Evolutionary conservation across 2,113 vertebrate genomes (phyloP), one percentile per base, ranked within the genome.

Genomic region (Sebastes fasciatus): DNA sequence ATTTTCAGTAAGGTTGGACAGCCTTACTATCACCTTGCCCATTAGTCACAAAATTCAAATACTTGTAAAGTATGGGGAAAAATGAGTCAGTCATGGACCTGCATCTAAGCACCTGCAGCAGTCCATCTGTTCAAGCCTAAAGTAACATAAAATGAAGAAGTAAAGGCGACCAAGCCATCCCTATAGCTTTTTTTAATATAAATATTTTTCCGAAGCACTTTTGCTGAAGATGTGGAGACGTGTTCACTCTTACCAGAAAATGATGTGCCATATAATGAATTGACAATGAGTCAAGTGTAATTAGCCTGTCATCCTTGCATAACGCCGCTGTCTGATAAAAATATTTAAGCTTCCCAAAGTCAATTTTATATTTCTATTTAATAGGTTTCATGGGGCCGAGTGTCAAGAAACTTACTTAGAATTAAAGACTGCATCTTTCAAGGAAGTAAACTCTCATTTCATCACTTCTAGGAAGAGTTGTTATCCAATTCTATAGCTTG

Each of bases 201-300:
- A 5, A 17, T 8, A 12, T 74, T 45, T 67, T 67, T 60, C 72
- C n/a, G 42, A 75, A 65, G 9, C 64, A 72, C 61, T 82, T 79
- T 51, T 40, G 23, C 62, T 82, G 40, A 84, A 82, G 63, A 77
- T 86, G 46, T 58, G 52, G 57, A 57, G 81, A 71, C 54, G 42
- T 57, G 40, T 52, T 82, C 54, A 7, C 17, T 55, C 70, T 83
- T 21, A 55, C 10, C 48, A 68, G 21, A 83, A 79, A 83, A 83
- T 62, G 17, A 83, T 86, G 68, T 82, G 51, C 71, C 54, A 62
- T 91, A 82, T 74, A 84, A 80, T 79, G 63, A 90, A 88, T 77
- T 79, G 71, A 87, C 82, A 90, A 78, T 81, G 79, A 90, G 68
- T 86, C 61, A 67, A 79, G 65, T 70, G 60, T 84, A 87, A 87